phyloP scores from a whole-genome alignment of 2,797 vertebrate genomes.

The Pithecia hirsuta region DNA sequence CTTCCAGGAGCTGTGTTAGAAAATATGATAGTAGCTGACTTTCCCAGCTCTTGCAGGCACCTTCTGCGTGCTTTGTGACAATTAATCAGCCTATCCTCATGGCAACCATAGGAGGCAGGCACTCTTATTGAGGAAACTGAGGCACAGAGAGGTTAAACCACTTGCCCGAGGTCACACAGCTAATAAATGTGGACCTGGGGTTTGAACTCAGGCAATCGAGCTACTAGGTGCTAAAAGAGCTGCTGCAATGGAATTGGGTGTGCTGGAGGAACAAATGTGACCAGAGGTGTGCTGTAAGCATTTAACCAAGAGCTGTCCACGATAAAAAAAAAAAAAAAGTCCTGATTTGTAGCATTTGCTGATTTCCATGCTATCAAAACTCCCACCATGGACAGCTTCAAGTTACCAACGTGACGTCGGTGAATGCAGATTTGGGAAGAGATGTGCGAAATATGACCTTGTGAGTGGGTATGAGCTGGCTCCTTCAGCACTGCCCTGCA shows the following conservation, averaged over 20 bases:
- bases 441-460: fast-evolving
- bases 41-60: not conserved
- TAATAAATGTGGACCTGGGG: not conserved
- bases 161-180: not conserved
- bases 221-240: not conserved
- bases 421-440: not conserved
- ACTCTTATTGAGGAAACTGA: not conserved
- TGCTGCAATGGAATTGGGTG: not conserved
- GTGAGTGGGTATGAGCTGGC: not conserved
- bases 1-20: not conserved
- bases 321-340: not conserved
- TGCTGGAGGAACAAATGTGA: not conserved
- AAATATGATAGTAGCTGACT: not conserved
- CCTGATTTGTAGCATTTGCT: not conserved
- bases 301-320: fast-evolving
- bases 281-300: not conserved
- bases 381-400: not conserved
- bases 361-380: not conserved
- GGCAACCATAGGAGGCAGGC: not conserved
- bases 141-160: not conserved
- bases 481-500: not conserved
- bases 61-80: not conserved
- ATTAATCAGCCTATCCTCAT: not conserved
- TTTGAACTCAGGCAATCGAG: not conserved
- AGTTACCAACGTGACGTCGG: not conserved